Percentiles rank a stretch among this genome's conserved stretches.
These are phyloP conservation scores for Aricia artaxerxes DNA, from an alignment of 2,888 invertebrate genomes.

Conservation along the genomic window DNA sequence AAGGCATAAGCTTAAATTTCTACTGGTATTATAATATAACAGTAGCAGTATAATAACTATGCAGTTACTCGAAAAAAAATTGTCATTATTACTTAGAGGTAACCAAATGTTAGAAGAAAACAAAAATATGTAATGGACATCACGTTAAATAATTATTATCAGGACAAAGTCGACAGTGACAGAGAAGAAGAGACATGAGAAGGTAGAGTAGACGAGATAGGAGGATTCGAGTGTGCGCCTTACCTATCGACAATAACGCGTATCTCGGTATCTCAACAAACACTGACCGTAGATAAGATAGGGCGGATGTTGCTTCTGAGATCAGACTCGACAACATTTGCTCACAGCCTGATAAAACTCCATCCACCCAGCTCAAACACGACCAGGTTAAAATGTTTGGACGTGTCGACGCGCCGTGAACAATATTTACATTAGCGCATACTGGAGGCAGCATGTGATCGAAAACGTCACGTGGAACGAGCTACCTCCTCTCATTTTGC, in stretches of 20 bases:
- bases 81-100: neutral
- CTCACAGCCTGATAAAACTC: constrained; percentile 43
- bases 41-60: neutral
- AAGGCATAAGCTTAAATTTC: neutral
- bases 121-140: neutral
- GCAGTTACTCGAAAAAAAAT: neutral
- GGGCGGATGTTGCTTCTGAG: constrained; percentile 66
- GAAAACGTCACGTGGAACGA: neutral
- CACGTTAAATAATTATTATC: neutral
- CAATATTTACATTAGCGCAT: constrained; percentile 12
- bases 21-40: neutral
- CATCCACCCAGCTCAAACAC: constrained; percentile 42
- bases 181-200: neutral
- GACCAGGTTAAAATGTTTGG: constrained; percentile 28
- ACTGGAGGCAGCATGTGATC: neutral
- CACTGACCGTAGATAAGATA: constrained; percentile 79
- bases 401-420: constrained; percentile 25
- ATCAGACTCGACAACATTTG: constrained; percentile 47
- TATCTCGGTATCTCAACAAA: constrained; percentile 67
- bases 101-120: neutral
- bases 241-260: constrained; percentile 43
- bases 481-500: neutral
- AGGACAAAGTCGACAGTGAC: neutral
- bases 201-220: neutral
- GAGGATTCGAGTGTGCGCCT: neutral